Base-by-base conservation (phyloP, 2,113 vertebrate genomes). In the Cephalopterus ornatus region DNA sequence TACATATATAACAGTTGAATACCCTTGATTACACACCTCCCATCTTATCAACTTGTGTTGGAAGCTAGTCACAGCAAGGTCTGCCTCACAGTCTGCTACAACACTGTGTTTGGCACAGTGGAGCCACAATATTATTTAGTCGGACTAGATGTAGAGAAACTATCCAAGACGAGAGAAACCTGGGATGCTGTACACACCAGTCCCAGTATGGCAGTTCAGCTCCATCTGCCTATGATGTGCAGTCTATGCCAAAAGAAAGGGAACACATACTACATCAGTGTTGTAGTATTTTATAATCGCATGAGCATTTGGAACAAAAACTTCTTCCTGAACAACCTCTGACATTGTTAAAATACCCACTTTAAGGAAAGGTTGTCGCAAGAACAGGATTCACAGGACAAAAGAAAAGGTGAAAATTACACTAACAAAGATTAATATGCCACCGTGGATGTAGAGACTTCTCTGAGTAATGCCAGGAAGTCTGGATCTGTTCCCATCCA, bases 71-170 rank as follows among this genome's bases (percentile, higher is more conserved):
- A 24, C 18, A 49, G 23, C 35, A 79, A 79, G 20, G 5, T 30
- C 44, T 53, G 24, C 39, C 49, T 83, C 75, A 30, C 7, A 12
- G 33, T 53, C 46, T 65, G 33, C 39, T 72, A 9, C 68, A 65
- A 6, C 14, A 27, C 35, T 1, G 0, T 22, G 16, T 47, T 79
- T 79, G 55, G n/a, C 2, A 0, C 32, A 63, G 23, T 9, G 23
- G 28, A 78, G 12, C 22, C 58, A 42, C 10, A 67, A 2, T 9
- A 41, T 44, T 28, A 28, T 27, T 73, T 68, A 30, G 27, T 73
- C 22, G 58, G 37, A 56, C 5, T 26, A 41, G 9, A 28, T 11
- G 2, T 1, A 44, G 6, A 19, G 53, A 67, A 78, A 82, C 3
- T 32, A 37, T 22, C 28, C 32, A 65, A 93, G 41, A 35, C 0